Conservation (phyloP, 2,113 vertebrate species). For the Mobula birostris region DNA sequence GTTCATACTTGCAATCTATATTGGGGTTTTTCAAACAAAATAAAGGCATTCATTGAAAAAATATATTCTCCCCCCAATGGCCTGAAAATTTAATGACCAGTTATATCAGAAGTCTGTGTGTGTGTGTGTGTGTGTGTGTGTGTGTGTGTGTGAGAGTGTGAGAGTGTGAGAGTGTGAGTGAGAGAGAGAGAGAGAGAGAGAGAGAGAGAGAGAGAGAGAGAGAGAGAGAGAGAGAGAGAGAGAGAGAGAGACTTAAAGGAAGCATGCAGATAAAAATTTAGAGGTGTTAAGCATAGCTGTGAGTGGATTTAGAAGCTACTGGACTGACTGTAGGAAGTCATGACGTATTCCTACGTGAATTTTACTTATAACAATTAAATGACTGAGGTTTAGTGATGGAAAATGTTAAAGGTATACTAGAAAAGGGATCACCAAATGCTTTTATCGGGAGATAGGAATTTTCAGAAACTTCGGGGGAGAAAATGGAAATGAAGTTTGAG, state of each 20-base stretch:
- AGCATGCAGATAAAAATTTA: neutral
- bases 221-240: neutral
- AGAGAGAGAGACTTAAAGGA: no score
- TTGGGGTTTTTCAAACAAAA: neutral
- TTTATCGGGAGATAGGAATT: neutral
- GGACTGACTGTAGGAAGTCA: neutral
- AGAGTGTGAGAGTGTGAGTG: neutral
- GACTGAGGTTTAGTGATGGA: neutral
- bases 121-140: no score
- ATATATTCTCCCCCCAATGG: neutral
- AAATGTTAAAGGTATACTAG: neutral
- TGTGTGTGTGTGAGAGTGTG: no score
- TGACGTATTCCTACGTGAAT: neutral
- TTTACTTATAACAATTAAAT: neutral
- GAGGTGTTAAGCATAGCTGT: neutral
- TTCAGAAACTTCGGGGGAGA: neutral
- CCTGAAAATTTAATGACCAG: neutral
- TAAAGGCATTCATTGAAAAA: neutral
- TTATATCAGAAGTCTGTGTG: neutral
- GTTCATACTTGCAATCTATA: neutral
- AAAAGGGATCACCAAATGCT: neutral
- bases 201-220: no score
- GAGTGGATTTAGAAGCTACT: neutral
- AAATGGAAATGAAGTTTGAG: neutral
- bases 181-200: no score